Percentiles rank a stretch among this genome's conserved stretches.
These are phyloP conservation scores for Pimephales promelas DNA, from an alignment of 2,113 vertebrate genomes.

Conservation along the genomic window DNA sequence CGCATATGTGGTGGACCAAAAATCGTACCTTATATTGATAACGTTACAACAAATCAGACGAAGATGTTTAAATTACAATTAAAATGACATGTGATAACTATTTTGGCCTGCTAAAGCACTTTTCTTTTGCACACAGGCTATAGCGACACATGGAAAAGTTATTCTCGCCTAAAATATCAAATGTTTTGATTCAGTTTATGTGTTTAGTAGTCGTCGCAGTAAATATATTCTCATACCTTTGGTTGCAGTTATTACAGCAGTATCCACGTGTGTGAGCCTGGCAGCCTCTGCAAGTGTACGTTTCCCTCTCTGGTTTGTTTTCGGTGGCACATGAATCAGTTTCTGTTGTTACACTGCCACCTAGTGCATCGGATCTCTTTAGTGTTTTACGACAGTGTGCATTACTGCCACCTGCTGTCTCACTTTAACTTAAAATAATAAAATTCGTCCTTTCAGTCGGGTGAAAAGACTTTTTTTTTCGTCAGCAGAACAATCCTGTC, in stretches of 20 bases:
- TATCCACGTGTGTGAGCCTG: constrained; percentile 14
- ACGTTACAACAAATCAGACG: background rate
- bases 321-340: background rate
- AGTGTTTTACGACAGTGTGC: too few relatives aligned
- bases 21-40: background rate
- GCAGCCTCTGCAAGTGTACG: background rate
- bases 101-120: background rate
- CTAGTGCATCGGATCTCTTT: background rate
- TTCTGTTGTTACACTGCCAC: background rate
- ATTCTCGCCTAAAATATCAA: background rate
- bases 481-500: too few relatives aligned
- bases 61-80: background rate
- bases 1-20: background rate
- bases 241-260: background rate
- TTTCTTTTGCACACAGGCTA: background rate
- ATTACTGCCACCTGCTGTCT: too few relatives aligned
- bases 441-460: too few relatives aligned
- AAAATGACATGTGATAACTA: background rate
- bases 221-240: constrained; percentile 1
- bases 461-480: too few relatives aligned
- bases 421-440: too few relatives aligned
- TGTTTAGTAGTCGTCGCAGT: background rate
- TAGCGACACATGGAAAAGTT: background rate
- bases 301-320: background rate
- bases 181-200: background rate